phyloP scores from a whole-genome alignment of 2,888 invertebrate genomes.

The Ornithoptera alexandrae region DNA sequence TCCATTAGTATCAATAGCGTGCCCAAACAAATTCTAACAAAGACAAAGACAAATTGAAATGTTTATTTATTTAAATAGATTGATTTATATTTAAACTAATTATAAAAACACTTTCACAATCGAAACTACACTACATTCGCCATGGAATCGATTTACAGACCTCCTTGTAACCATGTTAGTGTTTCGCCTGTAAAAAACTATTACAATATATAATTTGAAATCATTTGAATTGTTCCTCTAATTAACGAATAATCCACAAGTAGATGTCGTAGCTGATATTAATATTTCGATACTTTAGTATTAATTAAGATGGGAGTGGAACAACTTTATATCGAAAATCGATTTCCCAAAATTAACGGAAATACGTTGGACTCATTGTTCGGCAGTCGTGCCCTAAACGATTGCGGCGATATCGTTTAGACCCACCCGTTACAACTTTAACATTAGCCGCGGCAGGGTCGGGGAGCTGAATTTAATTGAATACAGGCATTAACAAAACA shows the following conservation, averaged over 20 bases:
- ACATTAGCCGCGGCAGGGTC: conserved; percentile 65
- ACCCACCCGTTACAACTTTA: conserved; percentile 58
- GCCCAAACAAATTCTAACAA: background rate
- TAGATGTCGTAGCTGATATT: background rate
- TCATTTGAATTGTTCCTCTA: no score
- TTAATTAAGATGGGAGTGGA: background rate
- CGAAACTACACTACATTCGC: no score
- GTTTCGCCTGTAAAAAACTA: no score
- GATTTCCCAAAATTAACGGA: conserved; percentile 34
- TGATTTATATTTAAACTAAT: background rate
- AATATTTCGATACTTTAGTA: background rate
- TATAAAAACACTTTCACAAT: no score
- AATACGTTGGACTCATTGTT: conserved; percentile 21
- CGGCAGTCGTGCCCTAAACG: conserved; percentile 42
- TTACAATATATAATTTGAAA: no score
- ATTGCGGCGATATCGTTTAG: conserved; percentile 51
- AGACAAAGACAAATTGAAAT: background rate
- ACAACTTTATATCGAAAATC: conserved; percentile 23
- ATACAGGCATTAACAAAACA: conserved; percentile 78
- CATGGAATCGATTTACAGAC: no score
- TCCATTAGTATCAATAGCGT: no score
- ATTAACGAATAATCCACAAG: background rate
- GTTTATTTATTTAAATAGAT: background rate
- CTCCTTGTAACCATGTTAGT: no score
- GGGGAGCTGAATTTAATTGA: conserved; percentile 75